Evolutionary conservation across 2,113 vertebrate genomes (phyloP), one percentile per base, ranked within the genome.

Genomic region (Leptocoma aspasia): DNA sequence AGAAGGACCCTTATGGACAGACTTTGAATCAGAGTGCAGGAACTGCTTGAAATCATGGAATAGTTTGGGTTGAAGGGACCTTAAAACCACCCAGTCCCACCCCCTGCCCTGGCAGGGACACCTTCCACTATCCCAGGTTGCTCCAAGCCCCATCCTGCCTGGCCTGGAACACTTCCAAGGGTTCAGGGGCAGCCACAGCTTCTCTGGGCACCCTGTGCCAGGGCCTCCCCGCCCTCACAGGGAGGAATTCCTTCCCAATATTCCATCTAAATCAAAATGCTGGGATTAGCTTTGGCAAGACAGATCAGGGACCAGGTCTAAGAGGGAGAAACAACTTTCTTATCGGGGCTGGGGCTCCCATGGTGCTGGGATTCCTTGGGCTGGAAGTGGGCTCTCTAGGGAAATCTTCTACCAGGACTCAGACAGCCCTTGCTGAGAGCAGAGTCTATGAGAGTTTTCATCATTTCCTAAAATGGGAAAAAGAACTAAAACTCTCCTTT

Each of bases 111-210:
- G 41, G 27, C 41, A 76, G n/a, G 24, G 54, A 35, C 41, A 35
- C 5, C 14, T 49, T 0, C 21, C 47, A 47, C 21, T 9, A 0
- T 0, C 21, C 35, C 41, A 49, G 26, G 8, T 0, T 9, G 14
- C 35, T 54, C 21, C 47, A 17, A 53, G 13, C 13, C 4, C 45
- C 0, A 0, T 60, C 61, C 69, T 42, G 0, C 21, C 63, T 49
- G 70, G 41, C 8, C 54, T 42, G 7, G 54, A 15, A 3, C 70
- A 42, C 14, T 76, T 0, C 30, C 47, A 82, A 41, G 21, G 78
- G 53, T 53, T 8, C 63, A 77, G 86, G 28, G 16, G 39, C 70
- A 82, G 53, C 20, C 69, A n/a, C 69, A 82, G 47, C n/a, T 76
- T 0, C 70, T 35, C 21, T 60, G 60, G 45, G 33, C 16, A 72